These are phyloP conservation scores for Cinara cedri DNA, from an alignment of 2,888 invertebrate genomes.

Conservation along the genomic window DNA sequence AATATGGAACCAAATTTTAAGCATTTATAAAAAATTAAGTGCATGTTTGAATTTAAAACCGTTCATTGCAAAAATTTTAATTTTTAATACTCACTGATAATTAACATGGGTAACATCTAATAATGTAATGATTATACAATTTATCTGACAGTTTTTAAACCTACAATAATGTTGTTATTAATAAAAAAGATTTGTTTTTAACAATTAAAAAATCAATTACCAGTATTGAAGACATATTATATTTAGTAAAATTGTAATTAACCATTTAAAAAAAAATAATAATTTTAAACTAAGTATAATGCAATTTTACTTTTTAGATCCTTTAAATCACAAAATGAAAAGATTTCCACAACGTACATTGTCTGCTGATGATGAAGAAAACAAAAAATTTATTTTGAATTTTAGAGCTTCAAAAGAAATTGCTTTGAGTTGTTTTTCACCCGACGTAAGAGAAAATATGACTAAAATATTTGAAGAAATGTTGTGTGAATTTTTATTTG, in stretches of 20 bases:
- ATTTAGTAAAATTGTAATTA: background rate
- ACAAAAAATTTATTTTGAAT: background rate
- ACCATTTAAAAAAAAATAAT: background rate
- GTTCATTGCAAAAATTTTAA: too few species aligned
- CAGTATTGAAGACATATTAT: too few species aligned
- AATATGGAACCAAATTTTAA: too few species aligned
- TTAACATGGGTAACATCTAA: too few species aligned
- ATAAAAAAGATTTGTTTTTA: too few species aligned
- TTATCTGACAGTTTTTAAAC: too few species aligned
- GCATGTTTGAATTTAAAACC: too few species aligned
- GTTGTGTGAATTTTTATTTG: conserved; percentile 11
- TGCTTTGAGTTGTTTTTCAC: background rate
- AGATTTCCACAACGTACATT: background rate
- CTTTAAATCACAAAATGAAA: conserved; percentile 26
- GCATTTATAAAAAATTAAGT: too few species aligned
- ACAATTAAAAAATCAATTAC: too few species aligned
- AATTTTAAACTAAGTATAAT: conserved; percentile 4
- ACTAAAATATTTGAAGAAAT: conserved; percentile 5
- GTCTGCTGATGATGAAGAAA: background rate
- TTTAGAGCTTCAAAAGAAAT: background rate
- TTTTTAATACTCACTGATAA: too few species aligned
- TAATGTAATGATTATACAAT: too few species aligned
- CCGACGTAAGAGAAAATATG: background rate
- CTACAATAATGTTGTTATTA: too few species aligned
- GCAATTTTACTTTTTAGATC: conserved; percentile 41